phyloP scores from a whole-genome alignment of 2,797 vertebrate genomes.

The Argya squamiceps region DNA sequence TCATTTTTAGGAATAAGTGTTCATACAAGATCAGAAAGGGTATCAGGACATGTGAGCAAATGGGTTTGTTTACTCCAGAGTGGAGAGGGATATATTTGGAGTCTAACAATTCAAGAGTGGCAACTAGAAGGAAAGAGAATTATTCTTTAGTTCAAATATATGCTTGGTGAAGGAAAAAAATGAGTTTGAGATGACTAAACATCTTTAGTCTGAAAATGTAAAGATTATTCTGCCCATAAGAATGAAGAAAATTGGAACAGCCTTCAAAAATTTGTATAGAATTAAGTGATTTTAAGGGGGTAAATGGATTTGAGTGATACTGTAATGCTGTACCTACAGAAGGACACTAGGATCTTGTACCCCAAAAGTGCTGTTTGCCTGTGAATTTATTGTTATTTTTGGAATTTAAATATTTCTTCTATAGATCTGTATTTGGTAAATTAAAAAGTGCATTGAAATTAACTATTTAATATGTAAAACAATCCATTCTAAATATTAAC shows the following conservation, averaged over 20 bases:
- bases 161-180: neutral
- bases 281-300: neutral
- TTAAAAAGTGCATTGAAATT: neutral
- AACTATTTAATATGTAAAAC: neutral
- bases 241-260: neutral
- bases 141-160: neutral
- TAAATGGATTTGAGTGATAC: neutral
- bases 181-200: neutral
- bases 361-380: neutral
- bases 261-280: neutral
- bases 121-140: neutral
- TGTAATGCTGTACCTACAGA: neutral
- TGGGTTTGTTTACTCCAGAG: neutral
- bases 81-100: neutral
- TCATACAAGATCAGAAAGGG: neutral
- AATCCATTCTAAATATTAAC: neutral
- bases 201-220: neutral
- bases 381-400: neutral
- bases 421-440: neutral
- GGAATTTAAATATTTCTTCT: neutral
- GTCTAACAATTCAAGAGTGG: neutral
- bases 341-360: neutral
- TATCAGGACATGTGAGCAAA: neutral
- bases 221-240: neutral
- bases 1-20: neutral